Evolutionary conservation across 2,113 vertebrate genomes (phyloP).

Genomic region (Stigmatopora nigra): DNA sequence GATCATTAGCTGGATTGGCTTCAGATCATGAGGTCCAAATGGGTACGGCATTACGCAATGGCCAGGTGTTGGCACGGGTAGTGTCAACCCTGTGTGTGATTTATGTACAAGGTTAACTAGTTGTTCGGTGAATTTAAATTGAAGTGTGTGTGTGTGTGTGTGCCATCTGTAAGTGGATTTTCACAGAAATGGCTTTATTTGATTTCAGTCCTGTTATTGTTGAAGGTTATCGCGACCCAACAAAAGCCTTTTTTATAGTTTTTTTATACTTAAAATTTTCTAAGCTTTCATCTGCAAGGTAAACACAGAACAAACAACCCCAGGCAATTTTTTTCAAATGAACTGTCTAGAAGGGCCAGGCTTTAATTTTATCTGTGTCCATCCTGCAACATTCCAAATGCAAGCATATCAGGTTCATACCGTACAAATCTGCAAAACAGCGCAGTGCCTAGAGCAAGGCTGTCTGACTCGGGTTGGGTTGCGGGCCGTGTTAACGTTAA

Average conservation of each 20-base stretch:
- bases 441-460: too few species aligned
- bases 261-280: background rate
- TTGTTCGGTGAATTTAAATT: slow-evolving; percentile 38
- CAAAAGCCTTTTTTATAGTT: background rate
- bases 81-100: slow-evolving; percentile 10
- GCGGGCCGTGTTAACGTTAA: too few species aligned
- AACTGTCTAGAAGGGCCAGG: background rate
- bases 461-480: too few species aligned
- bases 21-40: slow-evolving; percentile 42
- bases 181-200: background rate
- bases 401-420: background rate
- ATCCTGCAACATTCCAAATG: background rate
- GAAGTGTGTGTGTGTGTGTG: slow-evolving; percentile 8
- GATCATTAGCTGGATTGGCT: slow-evolving; percentile 57
- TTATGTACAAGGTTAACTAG: slow-evolving; percentile 36
- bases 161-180: slow-evolving; percentile 28
- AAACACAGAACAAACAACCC: background rate
- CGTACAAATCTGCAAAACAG: too few species aligned
- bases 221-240: slow-evolving; percentile 18
- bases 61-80: slow-evolving; percentile 42
- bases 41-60: slow-evolving; percentile 43
- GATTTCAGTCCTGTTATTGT: background rate
- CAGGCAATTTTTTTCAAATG: background rate
- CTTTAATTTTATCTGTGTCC: background rate
- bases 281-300: background rate